These are phyloP conservation scores for Heteropelma amictum DNA, from an alignment of 2,888 invertebrate genomes.

Conservation along the genomic window DNA sequence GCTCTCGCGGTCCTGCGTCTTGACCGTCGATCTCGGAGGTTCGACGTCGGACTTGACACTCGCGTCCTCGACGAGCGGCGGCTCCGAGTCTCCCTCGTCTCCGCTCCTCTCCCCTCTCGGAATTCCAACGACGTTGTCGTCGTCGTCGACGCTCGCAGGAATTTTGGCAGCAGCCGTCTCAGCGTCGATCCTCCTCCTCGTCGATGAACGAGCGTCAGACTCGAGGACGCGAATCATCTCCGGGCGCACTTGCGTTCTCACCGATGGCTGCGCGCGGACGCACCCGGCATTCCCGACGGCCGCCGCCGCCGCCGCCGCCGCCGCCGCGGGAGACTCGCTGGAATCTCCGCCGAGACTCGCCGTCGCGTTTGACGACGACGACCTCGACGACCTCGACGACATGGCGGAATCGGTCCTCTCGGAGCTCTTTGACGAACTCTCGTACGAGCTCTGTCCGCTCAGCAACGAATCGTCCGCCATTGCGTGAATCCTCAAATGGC, in stretches of 20 bases:
- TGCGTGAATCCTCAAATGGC: constrained; percentile 45
- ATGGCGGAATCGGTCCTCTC: constrained; percentile 38
- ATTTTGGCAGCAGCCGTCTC: constrained; percentile 25
- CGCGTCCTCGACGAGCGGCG: too few relatives aligned
- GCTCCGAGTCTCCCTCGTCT: background rate
- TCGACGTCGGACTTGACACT: too few relatives aligned
- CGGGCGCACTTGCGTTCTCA: constrained; percentile 67
- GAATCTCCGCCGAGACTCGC: too few relatives aligned
- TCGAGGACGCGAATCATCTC: constrained; percentile 32
- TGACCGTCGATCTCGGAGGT: constrained; percentile 67
- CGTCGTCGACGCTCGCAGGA: constrained; percentile 46
- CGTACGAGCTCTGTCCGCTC: constrained; percentile 29
- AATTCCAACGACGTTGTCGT: constrained; percentile 23
- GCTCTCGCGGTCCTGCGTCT: constrained; percentile 73
- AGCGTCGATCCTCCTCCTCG: too few relatives aligned
- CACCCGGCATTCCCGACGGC: constrained; percentile 22
- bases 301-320: constrained; percentile 20
- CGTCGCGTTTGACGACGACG: too few relatives aligned
- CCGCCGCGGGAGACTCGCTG: constrained; percentile 21
- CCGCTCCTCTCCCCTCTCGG: background rate
- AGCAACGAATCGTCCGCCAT: constrained; percentile 62
- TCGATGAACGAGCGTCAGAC: background rate
- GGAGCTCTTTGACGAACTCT: constrained; percentile 47
- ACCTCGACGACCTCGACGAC: too few relatives aligned
- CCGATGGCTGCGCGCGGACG: constrained; percentile 61